phyloP scores from a whole-genome alignment of 2,113 vertebrate species.

The mouse (Mus musculus) region GRCm39 chr4:25489001-25489500 shows the following conservation, averaged over 20 bases:
- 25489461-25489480: not conserved
- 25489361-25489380: not conserved
- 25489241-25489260: not conserved
- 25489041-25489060: conserved; percentile 24
- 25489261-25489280: not conserved
- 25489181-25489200: not conserved
- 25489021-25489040: conserved; percentile 3
- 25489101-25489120: conserved; percentile 28
- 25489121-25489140: not conserved
- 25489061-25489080: not conserved
- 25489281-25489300: not conserved
- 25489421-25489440: not conserved
- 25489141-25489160: not conserved
- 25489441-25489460: not conserved
- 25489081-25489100: not conserved
- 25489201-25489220: not conserved
- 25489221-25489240: not conserved
- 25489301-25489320: conserved; percentile 12
- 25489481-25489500: not conserved
- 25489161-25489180: not conserved
- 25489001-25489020: conserved; percentile 37
- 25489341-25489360: not conserved
- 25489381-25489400: not conserved
- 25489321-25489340: not conserved
- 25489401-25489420: not conserved